A percentile compares a stretch with the other conserved stretches of the same genome.
phyloP scores from a whole-genome alignment of 2,888 invertebrate genomes.

The Dolichomitus sp. region DNA sequence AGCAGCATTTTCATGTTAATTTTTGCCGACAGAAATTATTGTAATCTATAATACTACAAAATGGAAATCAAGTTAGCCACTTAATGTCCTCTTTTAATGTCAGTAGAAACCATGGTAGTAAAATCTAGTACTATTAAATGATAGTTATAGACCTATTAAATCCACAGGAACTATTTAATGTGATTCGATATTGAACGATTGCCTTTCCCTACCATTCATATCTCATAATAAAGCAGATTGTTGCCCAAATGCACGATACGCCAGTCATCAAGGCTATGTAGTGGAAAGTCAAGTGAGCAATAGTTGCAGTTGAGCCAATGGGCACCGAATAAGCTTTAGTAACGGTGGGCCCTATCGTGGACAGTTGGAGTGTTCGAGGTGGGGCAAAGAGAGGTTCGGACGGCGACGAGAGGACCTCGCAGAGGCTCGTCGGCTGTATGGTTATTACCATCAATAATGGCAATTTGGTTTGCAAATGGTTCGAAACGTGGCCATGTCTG shows the following conservation, averaged over 20 bases:
- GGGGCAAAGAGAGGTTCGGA: conserved; percentile 43
- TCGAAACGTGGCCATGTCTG: conserved; percentile 76
- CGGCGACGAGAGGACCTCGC: conserved; percentile 52
- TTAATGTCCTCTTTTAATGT: not conserved
- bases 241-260: not conserved
- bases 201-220: not conserved
- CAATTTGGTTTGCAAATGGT: conserved; percentile 85
- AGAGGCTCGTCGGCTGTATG: conserved; percentile 80
- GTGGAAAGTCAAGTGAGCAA: conserved; percentile 41
- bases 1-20: not conserved
- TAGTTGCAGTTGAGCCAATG: conserved; percentile 17
- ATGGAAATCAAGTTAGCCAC: not conserved
- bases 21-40: not conserved
- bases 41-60: not conserved
- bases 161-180: not conserved
- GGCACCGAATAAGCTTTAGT: conserved; percentile 10
- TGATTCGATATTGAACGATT: not conserved
- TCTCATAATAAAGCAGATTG: not conserved
- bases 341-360: conserved; percentile 21
- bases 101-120: not conserved
- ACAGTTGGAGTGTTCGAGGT: conserved; percentile 12
- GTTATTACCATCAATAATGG: conserved; percentile 86
- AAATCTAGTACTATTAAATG: not conserved
- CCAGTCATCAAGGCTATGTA: conserved; percentile 6
- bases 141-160: not conserved